These are phyloP conservation scores for Trachymyrmex cornetzi DNA, from an alignment of 1,140 invertebrate genomes.

Conservation along the genomic window DNA sequence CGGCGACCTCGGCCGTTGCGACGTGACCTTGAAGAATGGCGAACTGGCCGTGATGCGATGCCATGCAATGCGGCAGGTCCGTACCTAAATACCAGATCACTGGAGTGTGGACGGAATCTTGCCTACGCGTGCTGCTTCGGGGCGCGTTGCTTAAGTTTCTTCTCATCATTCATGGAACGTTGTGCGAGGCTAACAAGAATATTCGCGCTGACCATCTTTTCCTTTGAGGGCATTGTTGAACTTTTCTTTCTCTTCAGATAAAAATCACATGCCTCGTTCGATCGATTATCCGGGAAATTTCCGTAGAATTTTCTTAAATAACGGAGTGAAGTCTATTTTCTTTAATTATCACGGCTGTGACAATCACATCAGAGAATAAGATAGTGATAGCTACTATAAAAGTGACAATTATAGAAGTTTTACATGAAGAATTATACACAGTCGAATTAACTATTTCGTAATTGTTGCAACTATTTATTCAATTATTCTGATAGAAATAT, in stretches of 20 bases:
- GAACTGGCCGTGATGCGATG: slow-evolving; percentile 42
- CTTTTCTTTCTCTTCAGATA: neutral
- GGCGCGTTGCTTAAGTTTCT: slow-evolving; percentile 54
- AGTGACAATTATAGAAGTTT: too few species aligned
- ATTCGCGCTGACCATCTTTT: neutral
- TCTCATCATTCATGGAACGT: slow-evolving; percentile 62
- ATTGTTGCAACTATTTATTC: too few species aligned
- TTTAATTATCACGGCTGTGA: neutral
- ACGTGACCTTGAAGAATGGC: slow-evolving; percentile 58
- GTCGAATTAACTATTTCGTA: too few species aligned
- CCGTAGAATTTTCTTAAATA: neutral
- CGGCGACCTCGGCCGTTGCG: slow-evolving; percentile 35
- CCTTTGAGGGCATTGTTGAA: neutral
- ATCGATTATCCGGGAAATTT: neutral
- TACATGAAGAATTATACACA: too few species aligned
- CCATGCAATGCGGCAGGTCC: slow-evolving; percentile 44
- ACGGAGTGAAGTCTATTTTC: neutral
- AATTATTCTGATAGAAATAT: too few species aligned
- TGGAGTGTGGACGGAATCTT: slow-evolving; percentile 54
- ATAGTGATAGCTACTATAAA: too few species aligned
- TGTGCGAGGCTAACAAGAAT: slow-evolving; percentile 54
- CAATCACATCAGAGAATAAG: neutral
- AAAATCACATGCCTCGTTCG: neutral
- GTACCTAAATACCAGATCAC: slow-evolving; percentile 63
- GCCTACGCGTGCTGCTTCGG: slow-evolving; percentile 23